Conservation (phyloP, 2,888 invertebrate genomes). For the Reticulitermes lucifugus region DNA sequence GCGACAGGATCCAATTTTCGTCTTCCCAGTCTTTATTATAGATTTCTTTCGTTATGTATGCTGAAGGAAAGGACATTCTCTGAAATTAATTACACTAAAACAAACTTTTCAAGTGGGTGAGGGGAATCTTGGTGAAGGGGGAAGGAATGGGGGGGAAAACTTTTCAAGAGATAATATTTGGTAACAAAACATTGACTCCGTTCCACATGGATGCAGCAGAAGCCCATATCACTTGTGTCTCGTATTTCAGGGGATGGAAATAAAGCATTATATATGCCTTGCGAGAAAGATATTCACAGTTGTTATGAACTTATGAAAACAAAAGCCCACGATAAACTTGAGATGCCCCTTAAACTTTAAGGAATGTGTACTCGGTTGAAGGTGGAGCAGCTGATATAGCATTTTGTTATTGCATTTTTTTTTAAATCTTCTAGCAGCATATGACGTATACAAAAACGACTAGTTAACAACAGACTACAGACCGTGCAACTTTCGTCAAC, state of each 20-base stretch:
- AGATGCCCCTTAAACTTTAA: too few relatives aligned
- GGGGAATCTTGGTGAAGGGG: background rate
- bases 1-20: constrained; percentile 14
- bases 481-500: too few relatives aligned
- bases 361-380: too few relatives aligned
- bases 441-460: too few relatives aligned
- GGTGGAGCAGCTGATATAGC: too few relatives aligned
- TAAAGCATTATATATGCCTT: constrained; percentile 28
- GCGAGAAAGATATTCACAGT: background rate
- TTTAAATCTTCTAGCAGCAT: too few relatives aligned
- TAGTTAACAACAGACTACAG: too few relatives aligned
- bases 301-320: constrained; percentile 31
- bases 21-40: constrained; percentile 15
- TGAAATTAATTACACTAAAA: constrained; percentile 47
- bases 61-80: constrained; percentile 34
- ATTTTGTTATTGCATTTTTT: too few relatives aligned
- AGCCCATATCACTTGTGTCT: constrained; percentile 32
- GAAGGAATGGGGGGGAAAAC: background rate
- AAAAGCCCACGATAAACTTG: background rate
- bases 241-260: constrained; percentile 43
- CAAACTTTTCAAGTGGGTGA: constrained; percentile 42
- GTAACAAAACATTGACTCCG: constrained; percentile 39
- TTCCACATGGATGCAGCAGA: constrained; percentile 35
- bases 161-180: constrained; percentile 43
- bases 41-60: constrained; percentile 24